phyloP scores from a whole-genome alignment of 2,888 invertebrate genomes.

The Icerya purchasi region DNA sequence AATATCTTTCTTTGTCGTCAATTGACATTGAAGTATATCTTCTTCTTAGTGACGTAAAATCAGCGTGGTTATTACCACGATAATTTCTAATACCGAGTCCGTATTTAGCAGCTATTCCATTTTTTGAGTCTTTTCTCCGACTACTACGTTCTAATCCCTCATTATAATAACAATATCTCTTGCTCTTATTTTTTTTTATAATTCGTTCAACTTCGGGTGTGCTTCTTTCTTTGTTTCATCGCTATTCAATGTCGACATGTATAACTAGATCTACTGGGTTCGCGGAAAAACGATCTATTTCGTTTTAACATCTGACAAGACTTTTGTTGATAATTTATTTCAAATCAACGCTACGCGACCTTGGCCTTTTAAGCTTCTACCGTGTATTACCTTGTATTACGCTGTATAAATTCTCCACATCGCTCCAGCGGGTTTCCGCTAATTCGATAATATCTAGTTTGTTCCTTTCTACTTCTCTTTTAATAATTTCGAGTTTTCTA shows the following conservation, averaged over 20 bases:
- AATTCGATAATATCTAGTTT: too few species aligned
- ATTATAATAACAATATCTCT: not conserved
- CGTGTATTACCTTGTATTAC: too few species aligned
- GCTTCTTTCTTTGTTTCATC: not conserved
- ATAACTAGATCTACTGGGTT: too few species aligned
- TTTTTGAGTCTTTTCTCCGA: not conserved
- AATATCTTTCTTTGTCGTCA: not conserved
- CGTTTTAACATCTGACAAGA: too few species aligned
- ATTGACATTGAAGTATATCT: not conserved
- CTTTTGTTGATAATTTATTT: too few species aligned
- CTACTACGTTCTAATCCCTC: not conserved
- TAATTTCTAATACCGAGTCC: not conserved
- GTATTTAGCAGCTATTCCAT: not conserved
- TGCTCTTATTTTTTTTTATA: not conserved
- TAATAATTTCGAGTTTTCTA: too few species aligned
- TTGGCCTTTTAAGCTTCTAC: too few species aligned
- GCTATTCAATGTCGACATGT: not conserved
- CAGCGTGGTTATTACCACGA: not conserved
- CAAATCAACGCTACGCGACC: too few species aligned
- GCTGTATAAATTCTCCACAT: too few species aligned
- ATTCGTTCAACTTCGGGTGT: not conserved
- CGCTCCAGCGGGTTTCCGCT: too few species aligned
- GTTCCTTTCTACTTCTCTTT: too few species aligned
- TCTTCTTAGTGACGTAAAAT: not conserved
- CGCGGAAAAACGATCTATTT: too few species aligned